Evolutionary conservation across 2,888 invertebrate species (phyloP).

Genomic region (Microplitis manilae): DNA sequence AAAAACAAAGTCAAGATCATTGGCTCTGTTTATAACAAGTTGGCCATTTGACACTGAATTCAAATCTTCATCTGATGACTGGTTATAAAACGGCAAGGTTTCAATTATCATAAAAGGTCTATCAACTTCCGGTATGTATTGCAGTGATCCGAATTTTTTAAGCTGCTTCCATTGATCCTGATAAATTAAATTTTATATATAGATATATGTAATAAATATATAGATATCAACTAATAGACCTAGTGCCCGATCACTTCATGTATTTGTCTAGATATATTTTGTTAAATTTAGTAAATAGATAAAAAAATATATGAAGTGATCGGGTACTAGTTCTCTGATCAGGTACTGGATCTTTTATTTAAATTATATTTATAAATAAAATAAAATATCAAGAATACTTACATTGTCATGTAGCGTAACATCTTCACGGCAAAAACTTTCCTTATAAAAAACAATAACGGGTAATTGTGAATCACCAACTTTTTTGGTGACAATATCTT

Average conservation of each 20-base stretch:
- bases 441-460: constrained; percentile 74
- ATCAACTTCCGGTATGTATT: constrained; percentile 78
- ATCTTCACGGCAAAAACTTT: constrained; percentile 76
- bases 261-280: no score
- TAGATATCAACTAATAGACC: not conserved
- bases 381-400: constrained; percentile 51
- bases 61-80: constrained; percentile 70
- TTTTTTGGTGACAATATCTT: constrained; percentile 67
- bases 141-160: constrained; percentile 62
- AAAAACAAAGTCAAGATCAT: constrained; percentile 55
- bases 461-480: constrained; percentile 68
- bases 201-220: not conserved
- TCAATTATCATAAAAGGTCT: constrained; percentile 75
- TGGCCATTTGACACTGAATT: constrained; percentile 64
- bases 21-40: constrained; percentile 50
- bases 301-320: no score
- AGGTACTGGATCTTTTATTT: no score
- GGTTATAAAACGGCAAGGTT: constrained; percentile 72
- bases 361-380: no score
- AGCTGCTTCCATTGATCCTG: constrained; percentile 69
- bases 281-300: no score
- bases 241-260: no score
- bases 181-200: constrained; percentile 55
- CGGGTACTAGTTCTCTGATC: no score
- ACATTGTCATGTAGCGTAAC: constrained; percentile 73